Conservation (phyloP, 2,888 invertebrate species). For the Hedychridium roseum region DNA sequence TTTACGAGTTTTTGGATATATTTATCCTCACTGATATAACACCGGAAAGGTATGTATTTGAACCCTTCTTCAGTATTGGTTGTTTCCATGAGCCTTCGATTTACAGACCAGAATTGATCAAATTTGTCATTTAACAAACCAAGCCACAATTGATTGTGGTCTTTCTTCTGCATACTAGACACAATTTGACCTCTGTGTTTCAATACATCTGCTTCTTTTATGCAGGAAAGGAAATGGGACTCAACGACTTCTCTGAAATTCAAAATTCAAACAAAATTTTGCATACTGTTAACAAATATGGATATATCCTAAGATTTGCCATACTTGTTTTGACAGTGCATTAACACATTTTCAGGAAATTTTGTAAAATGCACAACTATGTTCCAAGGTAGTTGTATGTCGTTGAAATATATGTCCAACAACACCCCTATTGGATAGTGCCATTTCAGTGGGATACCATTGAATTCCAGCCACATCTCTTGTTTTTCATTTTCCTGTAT, state of each 20-base stretch:
- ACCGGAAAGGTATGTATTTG: slow-evolving; percentile 88
- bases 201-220: slow-evolving; percentile 98
- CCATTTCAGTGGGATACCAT: slow-evolving; percentile 91
- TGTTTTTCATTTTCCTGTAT: slow-evolving; percentile 81
- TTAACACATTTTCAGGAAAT: slow-evolving; percentile 89
- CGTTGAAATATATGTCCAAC: slow-evolving; percentile 82
- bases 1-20: slow-evolving; percentile 79
- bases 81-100: slow-evolving; percentile 92
- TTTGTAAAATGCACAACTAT: slow-evolving; percentile 94
- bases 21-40: slow-evolving; percentile 75
- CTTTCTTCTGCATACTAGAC: slow-evolving; percentile 93
- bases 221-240: slow-evolving; percentile 91
- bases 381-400: slow-evolving; percentile 88
- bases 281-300: no score
- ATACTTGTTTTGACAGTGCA: slow-evolving; percentile 86
- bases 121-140: slow-evolving; percentile 96
- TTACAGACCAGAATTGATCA: slow-evolving; percentile 99
- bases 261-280: no score
- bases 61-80: slow-evolving; percentile 82
- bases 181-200: slow-evolving; percentile 93
- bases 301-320: no score
- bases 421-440: slow-evolving; percentile 84
- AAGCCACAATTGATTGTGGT: slow-evolving; percentile 95
- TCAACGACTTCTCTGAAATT: slow-evolving; percentile 85
- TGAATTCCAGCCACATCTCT: slow-evolving; percentile 95